Evolutionary conservation across 2,797 vertebrate genomes (phyloP).

Genomic region (Dryobates pubescens): DNA sequence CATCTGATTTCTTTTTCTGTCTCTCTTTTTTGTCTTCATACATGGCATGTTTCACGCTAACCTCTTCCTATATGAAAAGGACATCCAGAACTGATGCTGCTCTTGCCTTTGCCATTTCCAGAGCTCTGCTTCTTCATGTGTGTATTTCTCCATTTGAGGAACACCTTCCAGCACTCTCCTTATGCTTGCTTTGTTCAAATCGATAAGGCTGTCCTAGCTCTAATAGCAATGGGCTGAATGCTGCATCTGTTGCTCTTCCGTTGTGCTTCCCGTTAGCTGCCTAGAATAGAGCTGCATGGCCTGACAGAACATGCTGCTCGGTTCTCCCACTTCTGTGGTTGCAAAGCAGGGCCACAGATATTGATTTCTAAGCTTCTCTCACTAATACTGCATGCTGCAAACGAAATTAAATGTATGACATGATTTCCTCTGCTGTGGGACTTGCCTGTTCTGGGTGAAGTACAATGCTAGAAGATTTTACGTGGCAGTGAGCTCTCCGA

Average conservation of each 20-base stretch:
- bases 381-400: constrained; percentile 25
- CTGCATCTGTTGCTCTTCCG: constrained; percentile 29
- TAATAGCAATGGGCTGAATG: background rate
- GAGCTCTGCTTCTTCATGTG: background rate
- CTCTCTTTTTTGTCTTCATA: background rate
- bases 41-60: background rate
- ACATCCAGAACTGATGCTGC: background rate
- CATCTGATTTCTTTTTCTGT: background rate
- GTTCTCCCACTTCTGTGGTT: background rate
- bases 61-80: background rate
- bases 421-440: background rate
- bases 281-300: constrained; percentile 42
- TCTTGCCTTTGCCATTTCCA: background rate
- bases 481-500: background rate
- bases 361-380: constrained; percentile 29
- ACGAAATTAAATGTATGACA: background rate
- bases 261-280: constrained; percentile 41
- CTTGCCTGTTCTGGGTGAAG: background rate
- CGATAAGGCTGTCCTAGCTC: background rate
- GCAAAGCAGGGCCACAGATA: background rate
- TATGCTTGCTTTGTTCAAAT: background rate
- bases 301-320: background rate
- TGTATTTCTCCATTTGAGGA: background rate
- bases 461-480: background rate
- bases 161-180: background rate